Base-by-base conservation (phyloP, 2,797 vertebrate species). In the Uromys caudimaculatus region DNA sequence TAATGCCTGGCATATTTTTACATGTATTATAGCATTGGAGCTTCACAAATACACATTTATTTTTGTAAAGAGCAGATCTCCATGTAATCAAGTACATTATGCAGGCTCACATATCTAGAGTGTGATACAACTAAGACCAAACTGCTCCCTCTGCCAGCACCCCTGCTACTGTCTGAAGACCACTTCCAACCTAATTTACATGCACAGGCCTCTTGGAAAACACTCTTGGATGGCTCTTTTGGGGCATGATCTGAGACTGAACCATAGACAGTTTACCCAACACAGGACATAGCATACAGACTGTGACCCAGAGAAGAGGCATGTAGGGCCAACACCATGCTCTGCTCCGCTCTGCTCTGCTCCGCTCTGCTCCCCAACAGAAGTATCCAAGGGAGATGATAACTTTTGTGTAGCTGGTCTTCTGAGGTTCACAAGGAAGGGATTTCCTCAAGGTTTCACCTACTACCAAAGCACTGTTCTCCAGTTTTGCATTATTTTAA, bases 401-500 rank as follows among this genome's bases (percentile, higher is more conserved):
- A 56, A 56, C 41, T 50, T 78, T 38, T 56, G 16, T 11, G 13
- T 75, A 93, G 67, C 52, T 32, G 29, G 4, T 79, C 27, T 50
- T 14, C 47, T 89, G 32, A 77, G 38, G 23, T 38, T n/a, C 13
- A 10, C 12, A 24, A 78, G 50, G 52, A 89, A 44, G 62, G 41
- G 92, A 78, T 85, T 95, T 73, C 64, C 41, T 88, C 52, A 41
- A 84, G 5, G 89, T 93, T 90, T 91, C 29, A 23, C 73, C 95
- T 93, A 58, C 60, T 90, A 73, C 35, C 54, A 60, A 73, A 91
- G 73, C 81, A 90, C 69, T 88, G 73, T 12, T 44, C 41, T 96
- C 77, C 32, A 93, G 75, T 86, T 97, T 93, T 94, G 85, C 24
- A 35, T 91, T 83, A 83, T 93, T 94, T 58, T 89, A 69, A 93